A percentile compares a stretch with the other conserved stretches of the same genome.
phyloP scores from a whole-genome alignment of 2,888 invertebrate genomes.

The Branchipolynoe longqiensis region DNA sequence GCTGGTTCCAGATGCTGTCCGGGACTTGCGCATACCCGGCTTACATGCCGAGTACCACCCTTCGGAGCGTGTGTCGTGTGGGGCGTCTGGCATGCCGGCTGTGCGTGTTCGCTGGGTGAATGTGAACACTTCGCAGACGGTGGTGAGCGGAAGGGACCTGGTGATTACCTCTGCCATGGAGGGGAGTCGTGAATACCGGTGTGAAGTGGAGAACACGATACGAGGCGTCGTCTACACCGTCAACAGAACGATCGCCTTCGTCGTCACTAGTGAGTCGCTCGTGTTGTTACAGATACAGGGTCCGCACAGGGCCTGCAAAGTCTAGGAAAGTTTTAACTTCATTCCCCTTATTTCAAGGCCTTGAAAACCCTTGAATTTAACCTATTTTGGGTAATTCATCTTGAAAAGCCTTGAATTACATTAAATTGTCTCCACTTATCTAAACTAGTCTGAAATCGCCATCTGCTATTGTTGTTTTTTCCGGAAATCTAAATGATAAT shows the following conservation, averaged over 20 bases:
- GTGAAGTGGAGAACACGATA: conserved; percentile 29
- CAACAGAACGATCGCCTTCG: background rate
- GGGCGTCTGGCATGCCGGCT: background rate
- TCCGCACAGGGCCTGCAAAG: no score
- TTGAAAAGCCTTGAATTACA: no score
- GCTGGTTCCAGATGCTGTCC: background rate
- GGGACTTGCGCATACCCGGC: background rate
- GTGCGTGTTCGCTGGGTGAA: background rate
- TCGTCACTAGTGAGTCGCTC: conserved; percentile 25
- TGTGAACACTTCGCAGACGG: conserved; percentile 1
- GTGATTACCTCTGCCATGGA: background rate
- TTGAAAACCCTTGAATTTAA: no score
- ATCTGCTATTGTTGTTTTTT: no score
- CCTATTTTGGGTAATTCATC: no score
- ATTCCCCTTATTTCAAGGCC: no score
- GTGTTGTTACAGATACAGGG: no score
- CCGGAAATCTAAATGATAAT: no score
- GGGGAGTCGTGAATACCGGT: background rate
- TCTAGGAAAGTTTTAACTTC: no score
- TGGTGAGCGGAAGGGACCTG: conserved; percentile 15
- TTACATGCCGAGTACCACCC: background rate
- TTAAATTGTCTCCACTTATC: no score
- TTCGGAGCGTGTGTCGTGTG: background rate
- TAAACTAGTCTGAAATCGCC: no score
- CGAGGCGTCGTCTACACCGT: background rate